A percentile compares a stretch with the other conserved stretches of the same genome.
These are phyloP conservation scores for Diadegma fenestrale DNA, from an alignment of 2,888 invertebrate species.

Conservation along the genomic window DNA sequence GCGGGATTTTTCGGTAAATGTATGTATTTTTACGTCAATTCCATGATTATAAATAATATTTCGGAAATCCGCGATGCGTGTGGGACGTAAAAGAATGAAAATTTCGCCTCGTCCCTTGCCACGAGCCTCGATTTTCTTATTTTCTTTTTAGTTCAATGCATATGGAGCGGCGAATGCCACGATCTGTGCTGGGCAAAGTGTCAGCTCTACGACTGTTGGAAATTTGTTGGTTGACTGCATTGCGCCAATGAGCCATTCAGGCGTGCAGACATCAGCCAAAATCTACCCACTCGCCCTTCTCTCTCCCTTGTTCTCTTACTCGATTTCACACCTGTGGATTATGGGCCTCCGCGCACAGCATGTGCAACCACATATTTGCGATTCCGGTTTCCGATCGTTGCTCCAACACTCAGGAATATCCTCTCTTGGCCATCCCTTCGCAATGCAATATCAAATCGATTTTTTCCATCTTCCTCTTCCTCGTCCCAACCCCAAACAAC, in stretches of 20 bases:
- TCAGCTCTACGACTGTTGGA: conserved; percentile 14
- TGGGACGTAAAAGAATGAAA: neutral
- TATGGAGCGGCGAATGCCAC: neutral
- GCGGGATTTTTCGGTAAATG: neutral
- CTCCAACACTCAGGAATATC: conserved; percentile 23
- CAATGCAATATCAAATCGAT: conserved; percentile 21
- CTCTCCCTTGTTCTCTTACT: conserved; percentile 16
- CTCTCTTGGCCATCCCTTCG: conserved; percentile 4
- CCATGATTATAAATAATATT: neutral
- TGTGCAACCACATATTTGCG: conserved; percentile 60
- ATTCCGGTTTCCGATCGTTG: conserved; percentile 65
- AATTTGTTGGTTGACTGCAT: conserved; percentile 61
- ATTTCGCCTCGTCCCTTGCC: neutral
- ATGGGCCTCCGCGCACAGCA: conserved; percentile 50
- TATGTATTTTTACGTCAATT: neutral
- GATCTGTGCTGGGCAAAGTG: conserved; percentile 3
- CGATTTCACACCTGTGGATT: conserved; percentile 65
- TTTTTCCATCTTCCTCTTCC: conserved; percentile 13
- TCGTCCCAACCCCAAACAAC: conserved; percentile 1
- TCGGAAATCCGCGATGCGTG: neutral
- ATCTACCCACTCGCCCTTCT: conserved; percentile 3
- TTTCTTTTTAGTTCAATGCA: neutral
- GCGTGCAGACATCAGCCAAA: conserved; percentile 42
- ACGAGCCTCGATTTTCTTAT: neutral
- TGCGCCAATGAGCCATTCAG: conserved; percentile 62